phyloP scores from a whole-genome alignment of 1,140 invertebrate species.

The Andricus grossulariae region DNA sequence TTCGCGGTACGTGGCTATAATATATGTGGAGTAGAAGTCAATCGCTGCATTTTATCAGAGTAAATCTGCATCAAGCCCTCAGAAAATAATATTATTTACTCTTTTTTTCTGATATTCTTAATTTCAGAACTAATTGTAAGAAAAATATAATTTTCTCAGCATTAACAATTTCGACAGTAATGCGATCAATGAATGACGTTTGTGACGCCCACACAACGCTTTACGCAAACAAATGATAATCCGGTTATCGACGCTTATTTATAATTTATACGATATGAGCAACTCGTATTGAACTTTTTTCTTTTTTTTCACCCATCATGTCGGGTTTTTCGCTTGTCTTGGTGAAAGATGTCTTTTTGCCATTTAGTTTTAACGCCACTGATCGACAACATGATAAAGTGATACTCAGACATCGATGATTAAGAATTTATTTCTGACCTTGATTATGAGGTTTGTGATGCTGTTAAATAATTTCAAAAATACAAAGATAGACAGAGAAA shows the following conservation, averaged over 20 bases:
- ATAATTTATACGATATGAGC: constrained; percentile 1
- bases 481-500: too few relatives aligned
- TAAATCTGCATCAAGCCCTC: too few relatives aligned
- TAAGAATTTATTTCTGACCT: too few relatives aligned
- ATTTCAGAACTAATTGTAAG: background rate
- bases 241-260: constrained; percentile 26
- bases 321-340: background rate
- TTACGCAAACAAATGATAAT: constrained; percentile 25
- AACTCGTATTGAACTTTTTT: background rate
- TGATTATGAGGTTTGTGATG: too few relatives aligned
- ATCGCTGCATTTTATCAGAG: constrained; percentile 31
- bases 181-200: constrained; percentile 18
- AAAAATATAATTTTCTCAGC: background rate
- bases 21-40: constrained; percentile 42
- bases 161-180: constrained; percentile 1
- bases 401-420: too few relatives aligned
- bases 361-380: too few relatives aligned
- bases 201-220: constrained; percentile 11
- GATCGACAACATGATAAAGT: too few relatives aligned
- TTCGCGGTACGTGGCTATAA: constrained; percentile 42
- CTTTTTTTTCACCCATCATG: background rate
- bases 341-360: too few relatives aligned
- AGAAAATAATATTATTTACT: too few relatives aligned
- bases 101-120: too few relatives aligned
- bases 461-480: too few relatives aligned